Conservation (phyloP, 1,140 invertebrate species). For the Drosophila fuyamai region DNA sequence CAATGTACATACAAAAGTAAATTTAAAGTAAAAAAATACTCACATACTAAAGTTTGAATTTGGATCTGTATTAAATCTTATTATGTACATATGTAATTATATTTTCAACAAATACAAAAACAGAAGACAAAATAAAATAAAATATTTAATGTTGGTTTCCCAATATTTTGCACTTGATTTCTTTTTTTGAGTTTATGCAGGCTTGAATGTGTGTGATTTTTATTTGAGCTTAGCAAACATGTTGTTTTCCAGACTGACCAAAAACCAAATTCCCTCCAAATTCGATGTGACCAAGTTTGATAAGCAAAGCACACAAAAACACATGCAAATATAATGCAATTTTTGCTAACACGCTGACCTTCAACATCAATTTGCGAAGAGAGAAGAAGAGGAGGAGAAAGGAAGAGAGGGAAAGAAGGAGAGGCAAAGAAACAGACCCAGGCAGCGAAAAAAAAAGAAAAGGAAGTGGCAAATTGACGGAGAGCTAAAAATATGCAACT, state of each 20-base stretch:
- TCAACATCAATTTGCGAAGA: constrained; percentile 69
- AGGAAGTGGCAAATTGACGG: constrained; percentile 44
- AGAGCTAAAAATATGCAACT: constrained; percentile 65
- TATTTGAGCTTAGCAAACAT: background rate
- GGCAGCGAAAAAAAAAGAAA: constrained; percentile 39
- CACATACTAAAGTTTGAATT: too few relatives aligned
- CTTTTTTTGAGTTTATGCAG: too few relatives aligned
- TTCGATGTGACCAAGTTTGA: constrained; percentile 44
- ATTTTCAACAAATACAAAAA: too few relatives aligned
- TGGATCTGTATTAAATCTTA: too few relatives aligned
- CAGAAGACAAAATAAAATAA: too few relatives aligned
- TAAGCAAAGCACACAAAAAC: constrained; percentile 15
- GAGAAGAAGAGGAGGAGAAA: constrained; percentile 4
- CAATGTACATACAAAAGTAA: too few relatives aligned
- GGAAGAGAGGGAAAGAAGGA: background rate
- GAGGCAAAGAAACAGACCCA: constrained; percentile 25
- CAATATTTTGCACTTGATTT: too few relatives aligned
- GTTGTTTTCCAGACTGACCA: constrained; percentile 3
- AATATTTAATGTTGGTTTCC: too few relatives aligned
- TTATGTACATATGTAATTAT: too few relatives aligned
- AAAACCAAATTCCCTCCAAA: constrained; percentile 3
- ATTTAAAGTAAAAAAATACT: too few relatives aligned
- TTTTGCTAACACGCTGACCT: constrained; percentile 79
- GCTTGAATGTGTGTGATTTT: too few relatives aligned
- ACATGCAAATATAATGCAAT: constrained; percentile 65